A percentile compares a stretch with the other conserved stretches of the same genome.
These are phyloP conservation scores for Drosophila equinoxialis DNA, from an alignment of 1,140 invertebrate genomes.

Conservation along the genomic window DNA sequence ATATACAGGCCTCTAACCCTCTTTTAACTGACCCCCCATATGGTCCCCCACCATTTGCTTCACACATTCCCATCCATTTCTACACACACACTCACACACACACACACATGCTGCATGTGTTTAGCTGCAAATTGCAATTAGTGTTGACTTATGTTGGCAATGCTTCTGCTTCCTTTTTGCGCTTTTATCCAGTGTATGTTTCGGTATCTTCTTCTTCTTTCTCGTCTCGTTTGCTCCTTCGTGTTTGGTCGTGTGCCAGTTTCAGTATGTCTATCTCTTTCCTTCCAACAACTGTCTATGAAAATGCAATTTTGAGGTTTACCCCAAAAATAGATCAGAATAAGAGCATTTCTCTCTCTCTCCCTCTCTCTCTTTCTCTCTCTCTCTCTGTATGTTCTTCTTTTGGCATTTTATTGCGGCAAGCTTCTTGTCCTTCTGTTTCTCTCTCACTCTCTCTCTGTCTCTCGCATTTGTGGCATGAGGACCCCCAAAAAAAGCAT, in stretches of 20 bases:
- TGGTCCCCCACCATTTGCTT: too few species aligned
- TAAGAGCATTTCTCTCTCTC: neutral
- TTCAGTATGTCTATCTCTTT: slow-evolving; percentile 12
- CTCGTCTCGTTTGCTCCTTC: slow-evolving; percentile 22
- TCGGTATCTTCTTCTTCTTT: neutral
- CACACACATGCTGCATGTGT: slow-evolving; percentile 27
- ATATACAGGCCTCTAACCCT: neutral
- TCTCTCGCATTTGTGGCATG: slow-evolving; percentile 19
- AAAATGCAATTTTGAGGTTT: slow-evolving; percentile 44
- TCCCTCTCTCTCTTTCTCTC: neutral
- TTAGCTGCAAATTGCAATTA: slow-evolving; percentile 76
- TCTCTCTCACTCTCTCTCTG: slow-evolving; percentile 4
- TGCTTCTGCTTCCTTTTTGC: slow-evolving; percentile 29
- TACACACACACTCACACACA: neutral
- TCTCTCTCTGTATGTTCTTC: neutral
- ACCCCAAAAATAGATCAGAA: slow-evolving; percentile 15
- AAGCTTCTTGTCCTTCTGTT: neutral
- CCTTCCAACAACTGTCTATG: slow-evolving; percentile 29
- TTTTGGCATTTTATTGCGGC: slow-evolving; percentile 17
- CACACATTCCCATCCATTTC: too few species aligned
- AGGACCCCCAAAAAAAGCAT: slow-evolving; percentile 35
- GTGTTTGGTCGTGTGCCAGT: slow-evolving; percentile 48
- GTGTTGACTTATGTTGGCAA: slow-evolving; percentile 75
- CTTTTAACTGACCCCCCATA: neutral
- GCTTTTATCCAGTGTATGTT: slow-evolving; percentile 3